These are phyloP conservation scores for Leistus spinibarbis DNA, from an alignment of 2,888 invertebrate species.

Conservation along the genomic window DNA sequence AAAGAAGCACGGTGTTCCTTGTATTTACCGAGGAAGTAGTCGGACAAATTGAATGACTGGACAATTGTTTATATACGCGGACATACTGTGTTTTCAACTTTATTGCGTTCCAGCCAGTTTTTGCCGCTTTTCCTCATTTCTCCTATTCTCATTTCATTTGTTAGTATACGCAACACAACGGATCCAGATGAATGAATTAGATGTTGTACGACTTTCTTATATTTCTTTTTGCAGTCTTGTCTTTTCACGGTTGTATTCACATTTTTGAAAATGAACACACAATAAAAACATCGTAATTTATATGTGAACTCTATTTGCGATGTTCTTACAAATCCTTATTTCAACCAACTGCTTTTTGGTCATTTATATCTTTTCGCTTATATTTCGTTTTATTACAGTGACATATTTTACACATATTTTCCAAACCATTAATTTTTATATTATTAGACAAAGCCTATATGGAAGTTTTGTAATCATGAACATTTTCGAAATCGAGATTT, in stretches of 20 bases:
- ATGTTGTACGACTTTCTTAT: background rate
- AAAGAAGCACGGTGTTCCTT: background rate
- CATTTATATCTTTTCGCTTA: background rate
- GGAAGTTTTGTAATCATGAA: no score
- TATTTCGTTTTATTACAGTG: no score
- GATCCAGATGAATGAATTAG: background rate
- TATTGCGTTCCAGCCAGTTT: background rate
- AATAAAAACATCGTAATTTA: slow-evolving; percentile 23
- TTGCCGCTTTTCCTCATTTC: no score
- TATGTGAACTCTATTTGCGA: slow-evolving; percentile 29
- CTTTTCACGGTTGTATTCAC: background rate
- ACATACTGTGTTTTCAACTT: background rate
- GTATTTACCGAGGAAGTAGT: background rate
- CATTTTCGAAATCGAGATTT: no score
- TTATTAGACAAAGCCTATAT: no score
- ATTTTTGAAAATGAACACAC: slow-evolving; percentile 14
- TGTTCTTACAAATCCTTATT: slow-evolving; percentile 37
- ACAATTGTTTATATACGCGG: background rate
- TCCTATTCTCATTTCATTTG: background rate
- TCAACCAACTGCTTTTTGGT: slow-evolving; percentile 13
- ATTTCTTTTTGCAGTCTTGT: background rate
- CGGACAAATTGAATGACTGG: background rate
- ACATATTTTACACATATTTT: no score
- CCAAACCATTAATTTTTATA: background rate
- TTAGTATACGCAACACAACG: background rate